phyloP scores from a whole-genome alignment of 2,888 invertebrate genomes.

The Horisme vitalbata region DNA sequence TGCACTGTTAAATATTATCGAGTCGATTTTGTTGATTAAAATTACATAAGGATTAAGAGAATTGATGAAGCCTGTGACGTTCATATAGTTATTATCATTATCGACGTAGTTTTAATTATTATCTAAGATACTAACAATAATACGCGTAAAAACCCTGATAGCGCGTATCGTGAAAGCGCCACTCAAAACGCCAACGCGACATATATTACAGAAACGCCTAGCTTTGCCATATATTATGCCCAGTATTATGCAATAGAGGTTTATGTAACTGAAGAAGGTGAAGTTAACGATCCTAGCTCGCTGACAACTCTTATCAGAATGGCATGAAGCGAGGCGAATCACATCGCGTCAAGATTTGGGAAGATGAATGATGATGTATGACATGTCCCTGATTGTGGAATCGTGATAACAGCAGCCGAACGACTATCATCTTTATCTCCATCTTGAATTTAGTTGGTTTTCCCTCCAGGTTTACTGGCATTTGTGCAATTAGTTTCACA shows the following conservation, averaged over 20 bases:
- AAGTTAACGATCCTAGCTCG: conserved; percentile 26
- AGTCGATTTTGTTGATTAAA: conserved; percentile 49
- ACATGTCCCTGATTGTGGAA: conserved; percentile 50
- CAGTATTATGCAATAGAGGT: conserved; percentile 13
- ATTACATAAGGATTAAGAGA: conserved; percentile 44
- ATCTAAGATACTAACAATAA: conserved; percentile 6
- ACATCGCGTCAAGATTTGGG: conserved; percentile 59
- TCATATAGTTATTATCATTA: conserved; percentile 32
- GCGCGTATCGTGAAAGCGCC: too few relatives aligned
- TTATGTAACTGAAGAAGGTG: conserved; percentile 28
- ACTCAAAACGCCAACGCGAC: too few relatives aligned
- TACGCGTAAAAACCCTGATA: neutral
- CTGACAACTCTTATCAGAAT: conserved; percentile 37
- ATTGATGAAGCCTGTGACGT: conserved; percentile 49
- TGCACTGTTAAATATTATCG: too few relatives aligned
- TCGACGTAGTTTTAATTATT: conserved; percentile 36
- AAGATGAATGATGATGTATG: conserved; percentile 76
- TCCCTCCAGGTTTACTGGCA: neutral
- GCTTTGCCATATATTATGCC: too few relatives aligned
- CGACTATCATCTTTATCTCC: conserved; percentile 33
- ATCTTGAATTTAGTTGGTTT: conserved; percentile 22
- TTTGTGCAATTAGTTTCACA: conserved; percentile 14
- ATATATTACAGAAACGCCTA: too few relatives aligned
- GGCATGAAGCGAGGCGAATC: conserved; percentile 45
- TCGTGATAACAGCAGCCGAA: conserved; percentile 54